Conservation (phyloP, 1,140 invertebrate species). For the Lepidurus couesii region DNA sequence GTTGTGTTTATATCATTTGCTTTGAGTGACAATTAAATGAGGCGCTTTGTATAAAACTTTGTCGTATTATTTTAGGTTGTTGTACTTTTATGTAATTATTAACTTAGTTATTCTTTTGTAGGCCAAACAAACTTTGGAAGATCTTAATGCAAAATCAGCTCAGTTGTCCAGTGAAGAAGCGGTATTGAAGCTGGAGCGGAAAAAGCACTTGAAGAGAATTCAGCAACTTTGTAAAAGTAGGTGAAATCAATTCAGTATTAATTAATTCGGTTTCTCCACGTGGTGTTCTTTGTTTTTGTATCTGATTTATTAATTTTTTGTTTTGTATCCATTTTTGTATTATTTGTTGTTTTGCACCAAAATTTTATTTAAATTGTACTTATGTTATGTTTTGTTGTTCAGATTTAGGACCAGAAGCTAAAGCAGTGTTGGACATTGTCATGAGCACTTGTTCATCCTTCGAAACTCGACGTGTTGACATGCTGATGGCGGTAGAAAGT, state of each 20-base stretch:
- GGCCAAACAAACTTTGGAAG: neutral
- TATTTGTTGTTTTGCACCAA: too few species aligned
- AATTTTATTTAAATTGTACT: too few species aligned
- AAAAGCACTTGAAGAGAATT: neutral
- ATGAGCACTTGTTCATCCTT: neutral
- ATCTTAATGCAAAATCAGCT: neutral
- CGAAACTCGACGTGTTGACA: neutral
- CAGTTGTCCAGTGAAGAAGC: neutral
- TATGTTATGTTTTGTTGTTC: neutral
- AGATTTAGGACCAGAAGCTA: constrained; percentile 5
- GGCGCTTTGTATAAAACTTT: neutral
- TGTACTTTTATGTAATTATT: too few species aligned
- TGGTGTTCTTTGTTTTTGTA: too few species aligned
- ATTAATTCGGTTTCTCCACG: neutral
- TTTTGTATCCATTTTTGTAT: too few species aligned
- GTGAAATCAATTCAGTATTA: neutral
- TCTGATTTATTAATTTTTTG: too few species aligned
- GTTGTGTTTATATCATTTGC: neutral
- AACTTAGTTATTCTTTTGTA: neutral
- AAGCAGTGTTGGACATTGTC: neutral
- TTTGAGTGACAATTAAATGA: neutral
- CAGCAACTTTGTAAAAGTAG: neutral
- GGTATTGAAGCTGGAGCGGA: neutral
- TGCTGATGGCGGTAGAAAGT: constrained; percentile 6
- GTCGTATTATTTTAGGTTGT: neutral